Base-by-base conservation (phyloP, 1,140 invertebrate genomes). In the Sesamia nonagrioides region DNA sequence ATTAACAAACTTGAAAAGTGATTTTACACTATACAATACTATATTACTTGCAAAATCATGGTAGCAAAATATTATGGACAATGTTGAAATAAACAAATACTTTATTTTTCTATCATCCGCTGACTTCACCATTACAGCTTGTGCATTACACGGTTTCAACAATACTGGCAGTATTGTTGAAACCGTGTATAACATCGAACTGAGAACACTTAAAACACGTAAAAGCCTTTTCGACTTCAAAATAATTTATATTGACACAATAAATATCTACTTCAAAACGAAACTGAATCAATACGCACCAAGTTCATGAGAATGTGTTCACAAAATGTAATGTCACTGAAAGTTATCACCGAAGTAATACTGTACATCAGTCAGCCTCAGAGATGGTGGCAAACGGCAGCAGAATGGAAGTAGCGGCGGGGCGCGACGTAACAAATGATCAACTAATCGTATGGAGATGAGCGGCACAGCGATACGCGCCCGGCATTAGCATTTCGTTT, bases 361-460 rank as follows among this genome's bases (percentile, higher is more conserved):
- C n/a, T 52, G 71, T 37, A 54, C 1, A 71, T 37, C 15, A 73
- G 37, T 58, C 52, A 58, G 52, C 15, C 33, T 54, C 71, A 27
- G 35, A 18, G 11, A 42, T 50, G 37, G 52, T 18, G 37, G 18
- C 71, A 33, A 45, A 17, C 17, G 18, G 35, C 18, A 17, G 52
- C 52, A 2, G 61, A 66, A 42, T 75, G 27, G 58, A n/a, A 61
- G 17, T 76, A 45, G 42, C 73, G 52, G 35, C 60, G n/a, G 35
- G 35, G 33, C 58, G 58, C 11, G 58, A 35, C 68, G 68, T 76
- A 76, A 76, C 73, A 76, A 76, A 76, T 76, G 73, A 76, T 76
- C 56, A 48, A 63, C 71, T 73, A 73, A 73, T 60, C 42, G 42
- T 63, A 76, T 76, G 73, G 56, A 76, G 73, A 76, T 76, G 73